Percentiles rank a stretch among this genome's conserved stretches.
These are phyloP conservation scores for Muntiacus reevesi DNA, from an alignment of 2,113 vertebrate species.

Conservation along the genomic window DNA sequence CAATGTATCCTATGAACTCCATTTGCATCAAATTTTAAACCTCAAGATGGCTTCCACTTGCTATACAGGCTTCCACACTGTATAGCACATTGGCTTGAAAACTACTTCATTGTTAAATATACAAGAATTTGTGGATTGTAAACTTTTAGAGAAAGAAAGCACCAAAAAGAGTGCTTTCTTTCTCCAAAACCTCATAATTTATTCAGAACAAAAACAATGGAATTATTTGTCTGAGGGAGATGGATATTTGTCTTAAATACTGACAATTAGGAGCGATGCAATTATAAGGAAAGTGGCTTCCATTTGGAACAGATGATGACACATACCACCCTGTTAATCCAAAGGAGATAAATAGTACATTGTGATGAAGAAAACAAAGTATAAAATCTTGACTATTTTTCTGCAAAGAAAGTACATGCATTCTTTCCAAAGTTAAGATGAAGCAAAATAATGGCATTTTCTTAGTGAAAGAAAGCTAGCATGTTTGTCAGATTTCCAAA, in stretches of 20 bases:
- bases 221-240: not conserved
- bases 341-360: not conserved
- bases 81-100: not conserved
- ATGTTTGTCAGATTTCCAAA: not conserved
- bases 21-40: not conserved
- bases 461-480: not conserved
- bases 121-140: not conserved
- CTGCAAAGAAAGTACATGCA: not conserved
- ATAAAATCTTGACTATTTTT: not conserved
- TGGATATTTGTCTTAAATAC: not conserved
- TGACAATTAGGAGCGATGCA: not conserved
- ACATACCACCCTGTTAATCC: not conserved
- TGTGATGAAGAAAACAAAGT: not conserved
- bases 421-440: not conserved
- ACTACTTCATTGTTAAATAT: not conserved
- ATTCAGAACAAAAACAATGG: not conserved
- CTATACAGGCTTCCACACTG: not conserved
- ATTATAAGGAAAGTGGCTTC: not conserved
- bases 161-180: not conserved
- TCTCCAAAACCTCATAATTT: not conserved
- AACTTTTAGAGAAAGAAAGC: not conserved
- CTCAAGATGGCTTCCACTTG: not conserved
- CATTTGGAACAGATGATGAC: not conserved
- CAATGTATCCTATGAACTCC: not conserved
- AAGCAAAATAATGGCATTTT: not conserved